Evolutionary conservation across 2,113 vertebrate species (phyloP), one percentile per base, ranked within the genome.

Genomic region (Myiozetetes cayanensis): DNA sequence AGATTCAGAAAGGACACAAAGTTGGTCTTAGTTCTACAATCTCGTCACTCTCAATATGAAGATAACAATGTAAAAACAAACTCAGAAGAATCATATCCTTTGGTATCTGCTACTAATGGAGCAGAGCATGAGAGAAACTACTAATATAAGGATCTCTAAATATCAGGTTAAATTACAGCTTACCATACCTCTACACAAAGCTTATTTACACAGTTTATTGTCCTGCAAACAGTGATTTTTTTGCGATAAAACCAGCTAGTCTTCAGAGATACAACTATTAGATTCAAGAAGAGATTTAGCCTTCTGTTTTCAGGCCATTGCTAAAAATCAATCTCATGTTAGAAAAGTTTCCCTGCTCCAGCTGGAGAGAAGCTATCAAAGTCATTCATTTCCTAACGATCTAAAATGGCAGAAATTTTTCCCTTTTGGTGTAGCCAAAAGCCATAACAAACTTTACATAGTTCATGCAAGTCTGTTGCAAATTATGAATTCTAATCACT

Each of bases 241-340:
- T 92, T 68, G 22, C 59, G 74, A 21, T 43, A 52, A 92, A 83
- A 77, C 2, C 24, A 65, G 14, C 35, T 50, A 47, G 6, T 80
- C 23, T 33, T 75, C 5, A 5, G 37, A 70, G 28, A 62, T 6
- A 10, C 12, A 39, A 30, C 44, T 61, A 23, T 7, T 56, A 66
- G 6, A 5, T 73, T 59, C 41, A 85, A 75, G 81, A 86, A 46
- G 15, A 68, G 8, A 79, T 10, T 63, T 52, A 39, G 23, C 18
- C 22, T 68, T 67, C 56, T 53, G 13, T 28, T 89, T 93, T 92
- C 43, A 71, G n/a, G 41, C 2, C 24, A 28, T 16, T 77, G 49
- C 46, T 62, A 62, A 0, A 3, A 85, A 47, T 5, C 28, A 83
- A 18, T 5, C 3, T 88, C 44, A 43, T 1, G 0, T 61, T 44